Base-by-base conservation (phyloP, 35 echinoderm and acorn worm species). In the Holothuria glaberrima region DNA sequence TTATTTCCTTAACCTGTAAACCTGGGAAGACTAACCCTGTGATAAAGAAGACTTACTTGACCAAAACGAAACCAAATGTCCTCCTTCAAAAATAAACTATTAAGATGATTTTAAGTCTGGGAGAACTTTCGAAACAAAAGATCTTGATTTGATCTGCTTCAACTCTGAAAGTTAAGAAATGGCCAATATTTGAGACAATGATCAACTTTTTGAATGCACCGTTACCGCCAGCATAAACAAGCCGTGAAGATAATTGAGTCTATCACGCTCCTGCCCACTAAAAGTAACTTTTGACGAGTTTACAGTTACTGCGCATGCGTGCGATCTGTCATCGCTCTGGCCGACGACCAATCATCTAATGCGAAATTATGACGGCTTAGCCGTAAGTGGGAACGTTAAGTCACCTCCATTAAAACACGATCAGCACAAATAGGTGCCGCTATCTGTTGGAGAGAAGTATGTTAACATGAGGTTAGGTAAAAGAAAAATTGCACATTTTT, bases 381-480 rank as follows among this genome's bases (percentile, higher is more conserved):
- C 80, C 52, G 57, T 84, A 84, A 84, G 80, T 84, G 52, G 80
- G 52, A 48, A 84, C 80, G 59, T 84, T 29, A 84, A 59, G 46
- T 63, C 54, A 31, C 9, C 59, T 36, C 54, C 80, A 84, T 82
- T 59, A 82, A 82, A 82, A 48, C 38, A 78, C 44, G 26, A 61
- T 84, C 31, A 84, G 52, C 52, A 27, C 58, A 61, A 59, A 61
- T 84, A 54, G 56, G 80, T 56, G 52, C 28, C 56, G 14, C 28
- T 24, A 22, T 78, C 44, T 38, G 25, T 35, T 78, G 56, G 31
- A 84, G 57, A 30, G 57, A 59, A 36, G 79, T 18, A 38, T 20
- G 76, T n/a, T 80, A 21, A 80, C 76, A 34, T 27, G 17, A 80
- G 45, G 28, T 82, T 24, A 4, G 66, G 66, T 12, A 26, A 41